Evolutionary conservation across 2,113 vertebrate genomes (phyloP), one percentile per base, ranked within the genome.

Genomic region (Anthoscopus minutus): DNA sequence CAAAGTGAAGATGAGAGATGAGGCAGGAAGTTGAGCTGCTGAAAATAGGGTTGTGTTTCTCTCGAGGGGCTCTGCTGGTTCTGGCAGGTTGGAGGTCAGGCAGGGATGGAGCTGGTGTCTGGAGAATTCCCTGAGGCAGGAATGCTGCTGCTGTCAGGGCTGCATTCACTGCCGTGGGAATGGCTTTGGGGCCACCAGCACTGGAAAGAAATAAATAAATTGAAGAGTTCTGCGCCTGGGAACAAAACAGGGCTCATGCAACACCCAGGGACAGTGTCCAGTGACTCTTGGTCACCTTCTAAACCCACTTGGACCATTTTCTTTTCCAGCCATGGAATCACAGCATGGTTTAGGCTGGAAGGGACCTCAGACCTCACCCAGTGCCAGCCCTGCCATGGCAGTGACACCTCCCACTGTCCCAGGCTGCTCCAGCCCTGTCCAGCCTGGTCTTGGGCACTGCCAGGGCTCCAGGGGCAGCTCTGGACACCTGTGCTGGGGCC

Each of bases 361-460:
- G 30, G 53, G 53, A 53, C 22, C 27, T 88, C 17, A 24, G 24
- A 67, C 3, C 20, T 3, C 24, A 38, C 10, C 13, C 69, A 6
- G 3, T 17, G 0, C 64, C 45, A 37, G 4, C 40, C 56, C 30
- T 20, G 11, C 37, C 37, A 15, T 15, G 27, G 45, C 53, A 60
- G 54, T 45, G 54, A n/a, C 53, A 31, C 28, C 22, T 73, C 0
- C 60, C 67, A 24, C 27, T 3, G 0, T 9, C 15, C 37, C 60
- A 51, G 77, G 33, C 0, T 40, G 50, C 35, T 64, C 50, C 74
- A 6, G 44, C 16, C 61, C 51, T 4, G 1, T 67, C 62, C 57
- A 81, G 0, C 60, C 44, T 51, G 60, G 25, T 57, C 18, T 56
- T 0, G 66, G 65, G 0, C 56, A 25, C 47, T 19, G 0, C 57